Evolutionary conservation across 2,888 invertebrate genomes (phyloP).

Genomic region (Lasius fuliginosus): DNA sequence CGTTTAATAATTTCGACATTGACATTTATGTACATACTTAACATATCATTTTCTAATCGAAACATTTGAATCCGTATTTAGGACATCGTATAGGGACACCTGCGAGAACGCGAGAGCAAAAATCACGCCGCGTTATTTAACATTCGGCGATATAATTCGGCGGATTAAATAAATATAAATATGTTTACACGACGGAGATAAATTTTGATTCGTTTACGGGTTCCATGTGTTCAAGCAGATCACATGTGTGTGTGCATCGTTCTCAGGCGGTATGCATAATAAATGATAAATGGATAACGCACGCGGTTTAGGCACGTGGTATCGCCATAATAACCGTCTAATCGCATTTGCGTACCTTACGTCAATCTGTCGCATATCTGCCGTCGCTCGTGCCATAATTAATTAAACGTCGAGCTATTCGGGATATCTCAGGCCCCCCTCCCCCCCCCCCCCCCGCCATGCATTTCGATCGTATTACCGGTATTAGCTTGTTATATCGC

Average conservation of each 20-base stretch:
- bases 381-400: slow-evolving; percentile 21
- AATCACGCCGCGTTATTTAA: not conserved
- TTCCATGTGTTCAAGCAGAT: slow-evolving; percentile 11
- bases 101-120: not conserved
- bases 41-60: not conserved
- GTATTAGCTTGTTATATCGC: not conserved
- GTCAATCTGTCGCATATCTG: slow-evolving; percentile 44
- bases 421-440: not conserved
- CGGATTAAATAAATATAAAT: slow-evolving; percentile 6
- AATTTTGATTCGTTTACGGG: not conserved
- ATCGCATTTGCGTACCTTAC: slow-evolving; percentile 50
- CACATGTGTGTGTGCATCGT: not conserved
- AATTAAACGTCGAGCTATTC: slow-evolving; percentile 45
- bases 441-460: not conserved
- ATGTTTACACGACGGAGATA: not conserved
- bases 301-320: slow-evolving; percentile 13
- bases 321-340: slow-evolving; percentile 40
- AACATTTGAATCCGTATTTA: not conserved
- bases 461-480: slow-evolving; percentile 41
- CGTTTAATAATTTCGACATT: slow-evolving; percentile 23
- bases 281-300: slow-evolving; percentile 18
- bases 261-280: not conserved
- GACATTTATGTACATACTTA: not conserved
- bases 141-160: not conserved
- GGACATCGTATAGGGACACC: too few relatives aligned